Evolutionary conservation across 2,888 invertebrate genomes (phyloP).

Genomic region (Drosophila anceps): DNA sequence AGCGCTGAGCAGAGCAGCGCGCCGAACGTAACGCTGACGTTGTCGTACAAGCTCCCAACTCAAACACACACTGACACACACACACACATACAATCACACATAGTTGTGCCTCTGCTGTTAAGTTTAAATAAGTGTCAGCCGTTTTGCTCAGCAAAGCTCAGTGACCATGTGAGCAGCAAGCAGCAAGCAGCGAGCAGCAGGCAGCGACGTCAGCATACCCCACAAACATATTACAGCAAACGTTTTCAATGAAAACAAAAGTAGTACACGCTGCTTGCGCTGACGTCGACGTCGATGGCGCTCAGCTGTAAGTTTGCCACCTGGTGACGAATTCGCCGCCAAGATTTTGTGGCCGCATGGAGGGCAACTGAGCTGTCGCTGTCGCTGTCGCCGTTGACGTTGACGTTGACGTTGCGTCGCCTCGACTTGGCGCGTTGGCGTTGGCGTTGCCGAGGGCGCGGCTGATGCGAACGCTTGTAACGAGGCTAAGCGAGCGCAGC

Average conservation of each 20-base stretch:
- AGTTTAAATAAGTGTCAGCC: conserved; percentile 66
- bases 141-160: conserved; percentile 69
- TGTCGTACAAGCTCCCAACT: conserved; percentile 41
- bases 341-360: conserved; percentile 66
- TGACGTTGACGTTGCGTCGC: conserved; percentile 20
- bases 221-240: conserved; percentile 79
- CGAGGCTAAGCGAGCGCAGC: conserved; percentile 69
- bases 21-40: conserved; percentile 44
- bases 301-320: conserved; percentile 61
- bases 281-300: conserved; percentile 17
- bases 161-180: conserved; percentile 78
- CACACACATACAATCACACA: conserved; percentile 3
- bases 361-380: conserved; percentile 58
- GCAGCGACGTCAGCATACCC: conserved; percentile 57
- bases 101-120: conserved; percentile 34
- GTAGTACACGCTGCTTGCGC: conserved; percentile 72
- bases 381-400: background rate
- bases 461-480: conserved; percentile 67
- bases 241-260: conserved; percentile 80
- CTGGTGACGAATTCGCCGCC: conserved; percentile 71
- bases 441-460: conserved; percentile 78
- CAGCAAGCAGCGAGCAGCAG: conserved; percentile 40
- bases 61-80: conserved; percentile 22
- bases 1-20: conserved; percentile 30
- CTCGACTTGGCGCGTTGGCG: conserved; percentile 28